These are phyloP conservation scores for Crotophaga sulcirostris DNA, from an alignment of 2,113 vertebrate genomes.

Conservation along the genomic window DNA sequence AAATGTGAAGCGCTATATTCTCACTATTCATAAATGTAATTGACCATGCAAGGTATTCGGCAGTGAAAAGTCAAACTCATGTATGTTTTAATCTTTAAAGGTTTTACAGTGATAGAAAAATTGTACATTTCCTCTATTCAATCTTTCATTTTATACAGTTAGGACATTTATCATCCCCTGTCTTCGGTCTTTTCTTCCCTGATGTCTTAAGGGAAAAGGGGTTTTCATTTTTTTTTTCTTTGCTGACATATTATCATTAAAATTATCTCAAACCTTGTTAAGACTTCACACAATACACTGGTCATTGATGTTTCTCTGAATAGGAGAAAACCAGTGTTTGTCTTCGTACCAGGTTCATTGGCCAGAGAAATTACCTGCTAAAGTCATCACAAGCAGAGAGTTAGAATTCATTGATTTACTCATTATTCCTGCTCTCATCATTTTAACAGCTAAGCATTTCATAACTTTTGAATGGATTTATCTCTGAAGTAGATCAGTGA, in stretches of 20 bases:
- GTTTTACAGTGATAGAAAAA: constrained; percentile 4
- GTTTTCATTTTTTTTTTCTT: background rate
- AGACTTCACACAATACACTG: background rate
- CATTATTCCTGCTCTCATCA: constrained; percentile 13
- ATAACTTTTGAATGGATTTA: constrained; percentile 47
- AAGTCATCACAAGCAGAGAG: background rate
- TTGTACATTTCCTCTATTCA: background rate
- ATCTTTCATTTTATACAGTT: background rate
- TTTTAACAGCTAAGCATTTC: constrained; percentile 40
- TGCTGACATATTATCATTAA: background rate
- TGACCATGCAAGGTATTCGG: background rate
- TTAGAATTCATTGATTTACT: constrained; percentile 44
- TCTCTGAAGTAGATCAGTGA: background rate
- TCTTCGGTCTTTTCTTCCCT: constrained; percentile 15
- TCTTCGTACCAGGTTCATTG: background rate
- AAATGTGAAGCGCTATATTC: background rate
- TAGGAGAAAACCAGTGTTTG: background rate
- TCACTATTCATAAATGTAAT: background rate
- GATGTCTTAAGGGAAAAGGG: background rate
- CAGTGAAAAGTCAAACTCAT: constrained; percentile 21
- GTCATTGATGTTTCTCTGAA: background rate
- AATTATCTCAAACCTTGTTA: background rate
- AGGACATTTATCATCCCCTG: background rate
- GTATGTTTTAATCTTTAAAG: constrained; percentile 19
- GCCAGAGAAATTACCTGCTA: background rate